Conservation (phyloP, 2,888 invertebrate genomes). For the Stegophylla sp. region DNA sequence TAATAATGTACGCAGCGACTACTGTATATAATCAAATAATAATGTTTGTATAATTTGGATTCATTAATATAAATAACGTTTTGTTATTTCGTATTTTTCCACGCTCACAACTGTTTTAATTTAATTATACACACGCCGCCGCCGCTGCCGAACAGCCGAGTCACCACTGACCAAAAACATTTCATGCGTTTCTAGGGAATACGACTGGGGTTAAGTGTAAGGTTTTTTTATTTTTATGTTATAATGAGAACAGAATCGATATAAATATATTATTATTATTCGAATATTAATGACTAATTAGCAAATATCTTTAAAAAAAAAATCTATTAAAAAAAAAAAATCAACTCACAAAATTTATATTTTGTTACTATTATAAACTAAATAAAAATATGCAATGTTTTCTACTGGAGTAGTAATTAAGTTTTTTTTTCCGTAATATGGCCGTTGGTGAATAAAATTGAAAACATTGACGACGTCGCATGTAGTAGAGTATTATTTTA, state of each 20-base stretch:
- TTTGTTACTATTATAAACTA: no score
- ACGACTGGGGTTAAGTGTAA: no score
- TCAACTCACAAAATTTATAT: not conserved
- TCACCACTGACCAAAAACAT: conserved; percentile 14
- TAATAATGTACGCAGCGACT: not conserved
- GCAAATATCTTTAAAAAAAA: no score
- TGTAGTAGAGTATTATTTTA: no score
- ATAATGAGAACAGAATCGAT: no score
- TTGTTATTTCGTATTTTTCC: not conserved
- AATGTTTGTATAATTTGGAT: conserved; percentile 19
- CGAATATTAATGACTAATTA: no score
- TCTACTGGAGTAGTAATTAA: no score
- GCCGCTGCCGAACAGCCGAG: not conserved
- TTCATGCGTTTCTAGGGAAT: not conserved
- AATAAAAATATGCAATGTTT: no score
- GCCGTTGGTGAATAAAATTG: no score
- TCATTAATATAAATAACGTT: conserved; percentile 31
- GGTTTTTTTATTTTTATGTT: no score
- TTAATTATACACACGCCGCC: not conserved
- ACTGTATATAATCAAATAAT: not conserved
- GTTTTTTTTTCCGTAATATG: no score
- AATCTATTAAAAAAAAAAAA: conserved; percentile 1
- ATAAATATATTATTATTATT: no score
- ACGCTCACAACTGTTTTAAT: not conserved
- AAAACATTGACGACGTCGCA: not conserved